phyloP scores from a whole-genome alignment of 2,888 invertebrate species.

The Watsonalla cultraria region DNA sequence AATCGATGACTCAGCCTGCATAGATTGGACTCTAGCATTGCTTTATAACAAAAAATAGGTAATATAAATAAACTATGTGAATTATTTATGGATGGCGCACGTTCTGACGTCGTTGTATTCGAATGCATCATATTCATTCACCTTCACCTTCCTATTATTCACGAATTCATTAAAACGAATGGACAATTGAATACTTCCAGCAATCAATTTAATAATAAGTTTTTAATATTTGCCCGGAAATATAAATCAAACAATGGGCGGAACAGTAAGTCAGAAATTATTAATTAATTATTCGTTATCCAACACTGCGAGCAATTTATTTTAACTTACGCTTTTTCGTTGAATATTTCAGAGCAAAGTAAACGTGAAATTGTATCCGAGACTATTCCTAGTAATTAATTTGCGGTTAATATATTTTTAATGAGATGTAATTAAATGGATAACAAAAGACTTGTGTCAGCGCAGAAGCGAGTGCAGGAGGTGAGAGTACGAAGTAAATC shows the following conservation, averaged over 20 bases:
- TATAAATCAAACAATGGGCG: slow-evolving; percentile 26
- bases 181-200: background rate
- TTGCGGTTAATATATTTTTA: slow-evolving; percentile 49
- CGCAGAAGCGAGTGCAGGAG: slow-evolving; percentile 31
- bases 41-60: too few species aligned
- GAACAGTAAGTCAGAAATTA: slow-evolving; percentile 14
- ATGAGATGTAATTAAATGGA: slow-evolving; percentile 56
- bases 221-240: slow-evolving; percentile 4
- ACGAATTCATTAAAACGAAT: background rate
- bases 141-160: too few species aligned
- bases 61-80: too few species aligned
- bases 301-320: slow-evolving; percentile 22
- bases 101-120: too few species aligned
- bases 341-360: slow-evolving; percentile 15
- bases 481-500: slow-evolving; percentile 43
- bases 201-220: background rate
- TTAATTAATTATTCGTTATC: slow-evolving; percentile 33
- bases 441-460: slow-evolving; percentile 54
- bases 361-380: slow-evolving; percentile 19
- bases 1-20: too few species aligned
- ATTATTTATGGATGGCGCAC: too few species aligned
- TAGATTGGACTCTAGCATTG: too few species aligned
- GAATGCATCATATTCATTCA: too few species aligned
- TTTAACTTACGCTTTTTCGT: slow-evolving; percentile 12
- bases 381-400: slow-evolving; percentile 11